Evolutionary conservation across 1,140 invertebrate genomes (phyloP), one percentile per base, ranked within the genome.

Genomic region (Ladona fulva): DNA sequence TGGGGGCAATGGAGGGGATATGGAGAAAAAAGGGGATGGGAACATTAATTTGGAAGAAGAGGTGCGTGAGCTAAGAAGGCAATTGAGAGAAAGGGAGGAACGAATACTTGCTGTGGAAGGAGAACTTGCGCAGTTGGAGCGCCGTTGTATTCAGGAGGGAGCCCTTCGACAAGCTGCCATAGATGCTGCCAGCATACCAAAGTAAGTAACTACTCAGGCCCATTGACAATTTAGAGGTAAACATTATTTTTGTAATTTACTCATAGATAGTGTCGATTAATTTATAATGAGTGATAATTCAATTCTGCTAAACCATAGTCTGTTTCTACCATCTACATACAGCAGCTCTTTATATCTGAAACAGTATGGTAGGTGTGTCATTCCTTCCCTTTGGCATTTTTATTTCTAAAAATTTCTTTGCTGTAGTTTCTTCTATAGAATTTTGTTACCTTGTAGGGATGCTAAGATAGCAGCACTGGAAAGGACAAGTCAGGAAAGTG

Each of bases 91-190:
- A 83, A 87, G 91, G 77, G 93, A 94, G 83, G 93, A 94, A 84
- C 91, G 92, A 81, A 92, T 95, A 52, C 92, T 95, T 88, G 88
- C 89, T 24, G 84, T 94, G 29, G 93, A 95, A 84, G 92, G 93
- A 5, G 93, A 95, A 82, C 92, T 93, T 78, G 90, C 92, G 75
- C 93, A 94, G 85, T 95, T 94, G 93, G 94, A 96, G 84, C 94
- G 95, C 85, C 89, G 92, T 74, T 95, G 94, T 85, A 85, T 96
- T 10, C 94, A 95, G 84, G 94, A 96, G 84, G 93, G 91, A 80
- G 92, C 94, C 42, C 84, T 95, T 77, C 86, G 93, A 74, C 94
- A 95, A 85, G 92, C 93, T 66, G 93, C 93, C 25, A 93, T 95
- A 74, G 93, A 94, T 83, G 93, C 93, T 77, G 93, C 93, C 73